Base-by-base conservation (phyloP, 1,140 invertebrate species). In the Monochamus saltuarius region DNA sequence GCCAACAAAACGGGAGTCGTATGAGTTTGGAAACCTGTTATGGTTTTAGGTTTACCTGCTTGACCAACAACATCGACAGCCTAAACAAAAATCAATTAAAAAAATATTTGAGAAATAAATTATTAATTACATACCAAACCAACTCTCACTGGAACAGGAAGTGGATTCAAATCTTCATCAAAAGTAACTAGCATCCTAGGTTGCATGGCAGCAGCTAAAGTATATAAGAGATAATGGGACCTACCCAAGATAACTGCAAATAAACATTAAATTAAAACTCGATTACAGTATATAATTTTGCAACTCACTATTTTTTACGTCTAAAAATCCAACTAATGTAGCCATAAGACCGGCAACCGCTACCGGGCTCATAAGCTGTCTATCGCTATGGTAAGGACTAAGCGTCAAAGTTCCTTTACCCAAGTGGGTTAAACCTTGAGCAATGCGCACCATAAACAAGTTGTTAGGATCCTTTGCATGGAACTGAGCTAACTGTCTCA, bases 181-280 rank as follows among this genome's bases (percentile, higher is more conserved):
- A 99, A 95, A n/a, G 98, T 99, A 4, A 99, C 94, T n/a, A 99
- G 77, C 96, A 99, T 98, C 62, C 98, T 86, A 0, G 98, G 97
- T 74, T 99, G 97, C 90, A 99, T 99, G 10, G 97, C 96, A 1
- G 95, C 88, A 4, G 96, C 94, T 66, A 99, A 77, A 1, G 93
- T 93, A 78, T 97, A 99, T 36, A 99, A 77, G 51, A 99, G 80
- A 77, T 99, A 99, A 75, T 99, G 97, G 14, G 94, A 95, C 75
- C 95, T 92, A 58, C 95, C 94, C 19, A 99, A 81, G 72, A 99
- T 97, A 67, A 96, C 93, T 88, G 79, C 46, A 67, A 67, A 82
- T 84, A 66, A 68, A 74, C 9, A 67, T 47, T 19, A 13, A 52
- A 17, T 52, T 10, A 40, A 16, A 50, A 42, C 11, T 40, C 13